Evolutionary conservation across 2,113 vertebrate genomes (phyloP), one percentile per base, ranked within the genome.

Genomic region (Nymphicus hollandicus): DNA sequence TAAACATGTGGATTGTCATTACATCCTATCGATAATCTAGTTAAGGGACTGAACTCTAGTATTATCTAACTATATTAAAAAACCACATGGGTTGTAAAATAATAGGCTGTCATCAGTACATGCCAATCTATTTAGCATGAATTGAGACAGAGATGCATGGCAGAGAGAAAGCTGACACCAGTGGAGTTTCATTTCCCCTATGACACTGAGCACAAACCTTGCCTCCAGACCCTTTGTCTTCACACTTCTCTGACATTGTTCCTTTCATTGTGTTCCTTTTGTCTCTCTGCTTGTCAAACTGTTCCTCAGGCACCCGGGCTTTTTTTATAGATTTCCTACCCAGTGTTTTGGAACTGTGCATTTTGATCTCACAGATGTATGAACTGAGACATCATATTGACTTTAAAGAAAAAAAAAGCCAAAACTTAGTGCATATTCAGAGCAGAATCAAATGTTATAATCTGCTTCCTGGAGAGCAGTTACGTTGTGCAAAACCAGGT

Each of bases 231-330:
- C 86, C 69, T 96, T 96, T 95, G 79, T 96, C 93, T 97, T 96
- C 95, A 95, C 93, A 96, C 94, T 95, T 96, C 82, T 92, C 86
- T 86, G 93, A 95, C 83, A 93, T 87, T 88, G 80, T 71, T 93
- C 61, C 83, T 89, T 96, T 96, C 90, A 82, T 41, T 65, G 10
- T 56, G 83, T 72, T 96, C 77, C 61, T 96, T 96, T 90, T 93
- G 88, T 91, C 61, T 93, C 56, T 88, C 69, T 1, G 5, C 88
- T 86, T 95, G 95, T 94, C 95, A 97, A 87, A 90, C 56, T 37
- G 47, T 65, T 95, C 52, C 61, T 94, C 83, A 72, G 78, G 95
- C 96, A 96, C 92, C 88, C 94, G 77, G 65, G 49, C 18, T 86
- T 91, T 95, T 89, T 91, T 68, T 46, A 91, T 24, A 71, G 17